Evolutionary conservation across 1,140 invertebrate genomes (phyloP).

Genomic region (Tetramorium parvispinum): DNA sequence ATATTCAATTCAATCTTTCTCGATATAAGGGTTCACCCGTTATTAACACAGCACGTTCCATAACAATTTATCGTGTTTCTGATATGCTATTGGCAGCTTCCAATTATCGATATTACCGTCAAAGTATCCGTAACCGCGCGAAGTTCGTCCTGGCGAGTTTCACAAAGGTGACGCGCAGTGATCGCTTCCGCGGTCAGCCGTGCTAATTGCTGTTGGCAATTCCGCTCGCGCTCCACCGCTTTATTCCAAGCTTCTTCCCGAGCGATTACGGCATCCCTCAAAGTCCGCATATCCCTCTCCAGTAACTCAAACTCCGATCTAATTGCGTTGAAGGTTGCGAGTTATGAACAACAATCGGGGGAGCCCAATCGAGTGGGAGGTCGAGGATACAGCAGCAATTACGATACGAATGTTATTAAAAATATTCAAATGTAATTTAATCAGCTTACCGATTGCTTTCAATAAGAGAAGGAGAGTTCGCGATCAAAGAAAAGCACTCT

Average conservation of each 20-base stretch:
- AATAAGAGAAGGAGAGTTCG: background rate
- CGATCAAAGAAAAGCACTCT: background rate
- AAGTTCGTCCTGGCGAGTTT: slow-evolving; percentile 78
- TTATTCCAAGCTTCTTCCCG: slow-evolving; percentile 79
- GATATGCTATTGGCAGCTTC: background rate
- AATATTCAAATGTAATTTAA: background rate
- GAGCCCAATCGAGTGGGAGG: too few species aligned
- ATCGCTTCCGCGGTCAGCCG: slow-evolving; percentile 77
- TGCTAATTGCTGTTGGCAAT: slow-evolving; percentile 79
- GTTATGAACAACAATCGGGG: background rate
- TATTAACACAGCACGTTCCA: background rate
- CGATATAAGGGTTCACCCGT: background rate
- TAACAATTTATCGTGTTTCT: background rate
- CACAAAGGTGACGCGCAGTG: slow-evolving; percentile 77
- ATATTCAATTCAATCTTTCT: slow-evolving; percentile 7
- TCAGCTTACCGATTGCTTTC: too few species aligned
- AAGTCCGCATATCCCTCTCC: slow-evolving; percentile 78
- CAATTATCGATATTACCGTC: slow-evolving; percentile 64
- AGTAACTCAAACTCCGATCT: slow-evolving; percentile 80
- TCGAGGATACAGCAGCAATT: background rate
- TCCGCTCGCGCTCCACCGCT: slow-evolving; percentile 77
- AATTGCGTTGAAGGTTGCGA: background rate
- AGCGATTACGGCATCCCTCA: slow-evolving; percentile 76
- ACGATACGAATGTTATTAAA: background rate
- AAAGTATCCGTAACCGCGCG: slow-evolving; percentile 67